Evolutionary conservation across 1,140 invertebrate species (phyloP).

Genomic region (Periplaneta americana): DNA sequence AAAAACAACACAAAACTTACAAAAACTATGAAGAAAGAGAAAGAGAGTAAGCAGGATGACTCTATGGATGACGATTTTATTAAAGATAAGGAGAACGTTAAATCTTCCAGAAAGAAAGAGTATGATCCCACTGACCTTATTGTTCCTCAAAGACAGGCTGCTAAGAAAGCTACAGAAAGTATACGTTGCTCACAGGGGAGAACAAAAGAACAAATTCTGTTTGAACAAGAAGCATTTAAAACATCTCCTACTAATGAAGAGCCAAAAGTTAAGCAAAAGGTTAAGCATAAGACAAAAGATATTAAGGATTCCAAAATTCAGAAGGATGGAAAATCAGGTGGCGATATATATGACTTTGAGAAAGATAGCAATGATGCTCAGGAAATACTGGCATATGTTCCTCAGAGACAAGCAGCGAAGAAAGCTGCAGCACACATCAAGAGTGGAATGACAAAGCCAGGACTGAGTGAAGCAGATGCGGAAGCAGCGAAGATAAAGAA

Average conservation of each 20-base stretch:
- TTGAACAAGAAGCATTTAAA: constrained; percentile 26
- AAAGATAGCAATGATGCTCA: constrained; percentile 49
- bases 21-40: constrained; percentile 32
- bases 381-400: constrained; percentile 77
- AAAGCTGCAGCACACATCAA: constrained; percentile 87
- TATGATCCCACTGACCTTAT: constrained; percentile 70
- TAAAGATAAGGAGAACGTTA: constrained; percentile 49
- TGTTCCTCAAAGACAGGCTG: constrained; percentile 85
- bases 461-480: constrained; percentile 27
- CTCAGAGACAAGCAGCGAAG: constrained; percentile 83
- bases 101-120: constrained; percentile 53
- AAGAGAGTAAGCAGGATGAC: constrained; percentile 38
- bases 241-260: constrained; percentile 24
- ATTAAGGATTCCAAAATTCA: constrained; percentile 14
- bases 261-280: constrained; percentile 24
- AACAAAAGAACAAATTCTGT: constrained; percentile 19
- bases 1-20: constrained; percentile 33
- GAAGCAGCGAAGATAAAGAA: constrained; percentile 36
- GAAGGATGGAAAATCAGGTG: constrained; percentile 15
- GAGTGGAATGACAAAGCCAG: constrained; percentile 63
- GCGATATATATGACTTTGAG: constrained; percentile 55
- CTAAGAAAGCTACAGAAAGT: constrained; percentile 85
- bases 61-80: constrained; percentile 30
- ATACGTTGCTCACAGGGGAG: constrained; percentile 46
- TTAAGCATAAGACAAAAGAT: constrained; percentile 20